Evolutionary conservation across 2,888 invertebrate genomes (phyloP), one percentile per base, ranked within the genome.

Genomic region (Unio delphinus): DNA sequence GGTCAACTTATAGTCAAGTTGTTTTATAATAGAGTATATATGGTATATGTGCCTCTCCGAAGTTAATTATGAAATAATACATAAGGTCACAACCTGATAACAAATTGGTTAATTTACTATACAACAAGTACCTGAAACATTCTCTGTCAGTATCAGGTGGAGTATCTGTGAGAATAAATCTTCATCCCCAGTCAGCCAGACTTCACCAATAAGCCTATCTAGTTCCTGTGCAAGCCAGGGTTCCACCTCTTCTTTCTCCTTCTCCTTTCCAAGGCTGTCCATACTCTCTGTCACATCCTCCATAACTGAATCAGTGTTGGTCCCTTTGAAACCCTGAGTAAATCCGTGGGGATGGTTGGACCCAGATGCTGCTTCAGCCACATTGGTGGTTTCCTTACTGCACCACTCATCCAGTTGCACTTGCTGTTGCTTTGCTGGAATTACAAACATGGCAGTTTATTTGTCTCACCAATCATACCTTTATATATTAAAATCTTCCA

Each of bases 101-200:
- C n/a, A 30, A 6, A 55, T 23, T 54, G 18, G 11, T 18, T 8
- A 64, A 15, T 18, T 61, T 4, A 54, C 28, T 56, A 23, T n/a
- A 59, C 8, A 18, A 61, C 30, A 75, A 81, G 74, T 74, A 90
- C 90, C 93, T 11, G 94, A 93, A 73, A 94, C 93, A 79, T 94
- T 94, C 90, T 96, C 96, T 69, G 94, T 93, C 74, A 94, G 91
- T 87, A 96, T 94, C 86, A 95, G 92, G 90, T 95, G 94, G 83
- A 95, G 91, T 75, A 96, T 91, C 89, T 95, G 94, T 59, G 93
- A 92, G 90, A 95, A 95, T 80, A 93, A 92, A 85, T 94, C 93
- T 88, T 94, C 92, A 7, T 90, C 89, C 0, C 92, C 92, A 4
- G 87, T 88, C 90, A 92, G 85, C 92, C 92, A 93, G 15, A 92